Conservation (phyloP, 1,140 invertebrate species). For the Samia ricini region DNA sequence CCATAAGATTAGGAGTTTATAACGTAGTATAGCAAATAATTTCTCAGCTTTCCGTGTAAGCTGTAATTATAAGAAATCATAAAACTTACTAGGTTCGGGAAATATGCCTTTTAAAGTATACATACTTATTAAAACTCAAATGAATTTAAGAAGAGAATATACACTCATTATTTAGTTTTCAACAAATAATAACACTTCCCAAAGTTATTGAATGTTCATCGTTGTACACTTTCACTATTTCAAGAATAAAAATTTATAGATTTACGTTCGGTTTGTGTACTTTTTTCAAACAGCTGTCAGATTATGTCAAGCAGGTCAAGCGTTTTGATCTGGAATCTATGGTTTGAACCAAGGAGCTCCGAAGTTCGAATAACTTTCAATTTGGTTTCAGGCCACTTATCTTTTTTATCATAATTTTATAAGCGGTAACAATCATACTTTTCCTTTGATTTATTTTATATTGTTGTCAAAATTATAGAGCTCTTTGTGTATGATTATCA, state of each 20-base stretch:
- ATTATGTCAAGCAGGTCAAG: conserved; percentile 13
- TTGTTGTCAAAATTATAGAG: background rate
- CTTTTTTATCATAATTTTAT: conserved; percentile 21
- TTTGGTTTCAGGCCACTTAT: conserved; percentile 55
- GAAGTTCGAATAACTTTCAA: background rate
- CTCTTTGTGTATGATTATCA: conserved; percentile 2
- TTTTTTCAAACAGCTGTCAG: conserved; percentile 68
- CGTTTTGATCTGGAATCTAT: conserved; percentile 24
- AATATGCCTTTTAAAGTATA: conserved; percentile 79
- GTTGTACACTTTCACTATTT: conserved; percentile 53
- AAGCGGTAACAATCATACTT: conserved; percentile 7
- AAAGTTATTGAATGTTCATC: conserved; percentile 49
- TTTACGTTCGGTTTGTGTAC: conserved; percentile 70
- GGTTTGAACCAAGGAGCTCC: conserved; percentile 19
- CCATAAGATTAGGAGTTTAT: no score
- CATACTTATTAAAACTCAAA: conserved; percentile 53
- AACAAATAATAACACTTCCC: conserved; percentile 44
- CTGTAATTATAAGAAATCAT: background rate
- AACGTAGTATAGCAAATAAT: background rate
- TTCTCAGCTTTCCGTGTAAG: background rate
- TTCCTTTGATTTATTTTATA: conserved; percentile 11
- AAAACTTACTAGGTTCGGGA: conserved; percentile 78
- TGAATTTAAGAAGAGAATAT: conserved; percentile 48
- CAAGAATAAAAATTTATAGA: conserved; percentile 38
- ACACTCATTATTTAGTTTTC: conserved; percentile 69